Base-by-base conservation (phyloP, 2,888 invertebrate genomes). In the Peribatodes rhomboidaria region DNA sequence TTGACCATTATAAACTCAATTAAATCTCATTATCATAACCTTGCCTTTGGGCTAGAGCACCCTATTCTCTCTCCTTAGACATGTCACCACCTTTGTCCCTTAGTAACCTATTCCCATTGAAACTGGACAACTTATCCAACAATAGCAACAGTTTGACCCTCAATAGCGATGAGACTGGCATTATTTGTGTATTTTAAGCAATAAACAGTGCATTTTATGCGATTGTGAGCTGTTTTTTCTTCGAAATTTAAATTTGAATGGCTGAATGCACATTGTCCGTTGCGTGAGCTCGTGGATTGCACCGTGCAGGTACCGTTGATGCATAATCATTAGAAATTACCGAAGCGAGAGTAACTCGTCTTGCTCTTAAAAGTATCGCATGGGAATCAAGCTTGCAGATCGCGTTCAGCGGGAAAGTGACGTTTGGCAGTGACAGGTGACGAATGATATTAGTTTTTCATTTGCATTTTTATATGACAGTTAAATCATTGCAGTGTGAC, bases 191-290 rank as follows among this genome's bases (percentile, higher is more conserved):
- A 90, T 90, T 92, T 93, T 92, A 83, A 89, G 92, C 88, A 92
- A 93, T 93, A 93, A 93, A 93, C 93, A 93, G 91, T 88, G 89
- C 88, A 84, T 92, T 92, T 92, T 92, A 92, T 91, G 90, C 87
- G 89, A 90, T 90, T 90, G 89, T 90, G 80, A 84, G 82, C 78
- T 80, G 80, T 80, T 85, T 86, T 83, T 85, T 85, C 79, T 14
- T 60, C 71, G 72, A 72, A 80, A 91, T 92, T 92, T 86, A 77
- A 90, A 91, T 92, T 71, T 85, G 83, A 91, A 92, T 88, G 80
- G 86, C 59, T 88, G 89, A 90, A 92, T 90, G 88, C 86, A 88
- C 86, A 91, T 92, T 93, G 93, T 92, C 90, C 92, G 93, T 91
- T 93, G 92, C 82, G 83, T 82, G 86, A 92, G 92, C 92, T 90